Base-by-base conservation (phyloP, 1,140 invertebrate species). In the Doryteuthis pealeii region DNA sequence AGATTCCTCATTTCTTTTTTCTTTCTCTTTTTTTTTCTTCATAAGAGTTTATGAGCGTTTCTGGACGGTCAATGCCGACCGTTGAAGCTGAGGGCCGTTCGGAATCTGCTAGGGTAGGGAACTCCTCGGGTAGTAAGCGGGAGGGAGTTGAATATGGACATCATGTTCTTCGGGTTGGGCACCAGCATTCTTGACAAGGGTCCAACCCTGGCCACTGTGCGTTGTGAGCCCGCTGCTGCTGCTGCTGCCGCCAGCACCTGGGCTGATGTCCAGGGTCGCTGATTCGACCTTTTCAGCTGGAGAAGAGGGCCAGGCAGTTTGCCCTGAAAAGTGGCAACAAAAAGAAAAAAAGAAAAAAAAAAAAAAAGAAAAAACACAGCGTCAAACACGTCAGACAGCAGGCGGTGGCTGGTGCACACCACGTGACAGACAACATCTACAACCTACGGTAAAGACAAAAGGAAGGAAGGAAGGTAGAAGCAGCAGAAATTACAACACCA, bases 111-210 rank as follows among this genome's bases (percentile, higher is more conserved):
- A 28, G 54, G 54, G 26, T 62, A 62, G 54, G 54, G 54, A 62
- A 62, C 54, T 62, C 54, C 54, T 62, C 54, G 54, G 35, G 35
- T 40, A 8, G 54, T 15, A 62, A 62, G 54, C 18, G 54, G 54
- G 26, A 62, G 54, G 54, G 54, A 62, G 26, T 28, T 62, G 54
- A 62, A 18, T n/a, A 62, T n/a, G 6, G 10, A 15, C 54, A 62
- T 62, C 54, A 62, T 62, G 54, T 62, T 62, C 54, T 62, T 62
- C 54, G 54, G 54, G 54, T 5, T 62, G 26, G 54, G 54, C 26
- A 62, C 18, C 54, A 62, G 54, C 26, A 28, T 28, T 28, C 54
- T 22, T 22, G 54, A 62, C 54, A 62, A 28, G 26, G 54, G 54
- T 8, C 54, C 54, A 62, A 28, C 54, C 26, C 54, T 28, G 18